These are phyloP conservation scores for Lithophane leautieri DNA, from an alignment of 2,888 invertebrate genomes.

Conservation along the genomic window DNA sequence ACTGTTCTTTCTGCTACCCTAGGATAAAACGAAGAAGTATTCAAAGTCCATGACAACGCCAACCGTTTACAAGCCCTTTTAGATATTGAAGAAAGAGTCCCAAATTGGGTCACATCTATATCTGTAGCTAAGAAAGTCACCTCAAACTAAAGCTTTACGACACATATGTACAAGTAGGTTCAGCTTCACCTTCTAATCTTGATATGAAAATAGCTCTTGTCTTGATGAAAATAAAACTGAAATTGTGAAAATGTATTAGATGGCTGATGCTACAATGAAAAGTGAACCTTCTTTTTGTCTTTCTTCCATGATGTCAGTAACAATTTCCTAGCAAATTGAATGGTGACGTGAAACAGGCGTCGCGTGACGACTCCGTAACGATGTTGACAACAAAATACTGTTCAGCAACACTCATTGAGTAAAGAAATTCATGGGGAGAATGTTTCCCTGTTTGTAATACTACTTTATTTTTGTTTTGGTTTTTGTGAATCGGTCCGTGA, in stretches of 20 bases:
- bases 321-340: constrained; percentile 72
- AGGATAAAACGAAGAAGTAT: neutral
- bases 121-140: neutral
- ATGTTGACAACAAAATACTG: constrained; percentile 64
- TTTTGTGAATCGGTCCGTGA: neutral
- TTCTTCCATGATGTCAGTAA: constrained; percentile 50
- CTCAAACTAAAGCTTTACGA: neutral
- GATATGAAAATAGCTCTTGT: neutral
- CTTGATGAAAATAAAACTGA: neutral
- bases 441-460: constrained; percentile 34
- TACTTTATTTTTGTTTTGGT: constrained; percentile 1
- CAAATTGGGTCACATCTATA: neutral
- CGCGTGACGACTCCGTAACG: constrained; percentile 64
- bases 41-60: neutral
- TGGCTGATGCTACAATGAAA: neutral
- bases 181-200: neutral
- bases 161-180: neutral
- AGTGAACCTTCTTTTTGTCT: constrained; percentile 42
- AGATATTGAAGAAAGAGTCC: neutral
- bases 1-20: neutral
- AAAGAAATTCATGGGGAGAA: constrained; percentile 51
- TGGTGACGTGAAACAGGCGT: constrained; percentile 59
- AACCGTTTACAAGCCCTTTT: neutral
- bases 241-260: neutral
- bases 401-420: constrained; percentile 54